Base-by-base conservation (phyloP, 2,888 invertebrate species). In the Tenthredo distinguenda region DNA sequence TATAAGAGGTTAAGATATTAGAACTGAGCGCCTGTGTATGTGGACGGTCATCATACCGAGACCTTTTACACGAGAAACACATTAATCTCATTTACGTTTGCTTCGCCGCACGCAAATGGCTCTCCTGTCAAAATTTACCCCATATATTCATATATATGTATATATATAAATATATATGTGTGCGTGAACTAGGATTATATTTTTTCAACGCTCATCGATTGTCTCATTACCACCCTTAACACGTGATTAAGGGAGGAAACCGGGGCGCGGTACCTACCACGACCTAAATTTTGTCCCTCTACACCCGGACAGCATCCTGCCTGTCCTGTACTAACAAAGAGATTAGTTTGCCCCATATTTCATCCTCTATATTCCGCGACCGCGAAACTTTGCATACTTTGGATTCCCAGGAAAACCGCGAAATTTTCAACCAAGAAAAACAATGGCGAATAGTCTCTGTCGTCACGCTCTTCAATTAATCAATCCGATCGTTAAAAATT, bases 321-420 rank as follows among this genome's bases (percentile, higher is more conserved):
- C 37, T 21, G 62, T 58, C 81, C 58, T 62, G 26, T 81, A 40
- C 62, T 31, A 81, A 58, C 81, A 81, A 81, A 62, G 81, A 37
- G 81, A 81, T 58, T 81, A 81, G 58, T 58, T 40, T 62, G 62
- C 81, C 81, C 37, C 58, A 81, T 58, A 81, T 62, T 62, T 81
- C 58, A 62, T 40, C n/a, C 58, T 21, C 58, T 15, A 40, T 81
- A 81, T 81, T 81, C 50, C 62, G 40, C 10, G n/a, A 31, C 34
- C 55, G 50, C 12, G 34, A 21, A 62, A 81, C 15, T 55, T 62
- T 26, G 58, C 58, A 81, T 81, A 62, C 62, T 58, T 62, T 40
- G 40, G 6, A 62, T 58, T 77, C 77, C 7, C n/a, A 12, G 79
- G 40, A 2, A 81, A 55, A 34, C 58, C 40, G 21, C 62, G 34